phyloP scores from a whole-genome alignment of 2,888 invertebrate genomes.

The Hyposoter didymator region DNA sequence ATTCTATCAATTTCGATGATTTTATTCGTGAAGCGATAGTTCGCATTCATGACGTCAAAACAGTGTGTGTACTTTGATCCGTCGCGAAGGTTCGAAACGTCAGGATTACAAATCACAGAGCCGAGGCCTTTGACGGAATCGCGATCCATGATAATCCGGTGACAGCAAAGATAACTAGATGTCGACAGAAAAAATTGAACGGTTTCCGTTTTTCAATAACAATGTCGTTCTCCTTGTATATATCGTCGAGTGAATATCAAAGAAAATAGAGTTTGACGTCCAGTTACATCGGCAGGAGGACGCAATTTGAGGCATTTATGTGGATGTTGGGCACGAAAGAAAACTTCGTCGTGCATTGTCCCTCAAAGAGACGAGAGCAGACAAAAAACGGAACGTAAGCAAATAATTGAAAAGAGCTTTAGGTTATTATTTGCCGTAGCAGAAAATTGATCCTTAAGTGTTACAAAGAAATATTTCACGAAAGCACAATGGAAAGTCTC shows the following conservation, averaged over 20 bases:
- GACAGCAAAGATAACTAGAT: background rate
- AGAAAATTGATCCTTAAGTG: background rate
- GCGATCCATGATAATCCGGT: background rate
- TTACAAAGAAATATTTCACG: background rate
- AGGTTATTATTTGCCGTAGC: background rate
- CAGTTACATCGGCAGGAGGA: background rate
- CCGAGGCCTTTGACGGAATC: background rate
- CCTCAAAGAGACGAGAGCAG: background rate
- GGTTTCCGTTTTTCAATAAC: background rate
- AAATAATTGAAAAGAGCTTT: background rate
- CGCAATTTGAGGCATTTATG: background rate
- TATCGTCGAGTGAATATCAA: background rate
- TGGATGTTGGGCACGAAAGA: background rate
- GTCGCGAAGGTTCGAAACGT: background rate
- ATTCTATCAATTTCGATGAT: background rate
- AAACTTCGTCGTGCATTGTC: background rate
- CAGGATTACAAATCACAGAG: background rate
- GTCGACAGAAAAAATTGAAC: background rate
- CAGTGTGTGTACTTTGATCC: background rate
- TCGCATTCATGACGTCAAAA: background rate
- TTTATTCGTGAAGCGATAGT: background rate
- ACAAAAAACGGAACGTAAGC: background rate
- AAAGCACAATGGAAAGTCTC: background rate
- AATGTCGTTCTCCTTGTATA: constrained; percentile 11
- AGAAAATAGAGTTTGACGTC: background rate